These are phyloP conservation scores for Schizopygopsis malacanthus DNA, from an alignment of 2,797 vertebrate species.

Conservation along the genomic window DNA sequence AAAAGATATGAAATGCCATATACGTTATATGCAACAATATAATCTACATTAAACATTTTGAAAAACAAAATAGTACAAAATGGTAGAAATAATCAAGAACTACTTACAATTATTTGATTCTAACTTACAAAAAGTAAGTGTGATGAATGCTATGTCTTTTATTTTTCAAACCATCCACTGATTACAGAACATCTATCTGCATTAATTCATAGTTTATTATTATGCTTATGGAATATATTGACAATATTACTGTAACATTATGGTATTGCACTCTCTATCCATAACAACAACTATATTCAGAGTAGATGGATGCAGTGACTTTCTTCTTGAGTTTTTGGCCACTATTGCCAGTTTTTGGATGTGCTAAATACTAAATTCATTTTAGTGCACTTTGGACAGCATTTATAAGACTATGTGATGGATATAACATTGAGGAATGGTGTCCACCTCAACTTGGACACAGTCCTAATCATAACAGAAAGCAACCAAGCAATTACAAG, in stretches of 20 bases:
- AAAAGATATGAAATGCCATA: conserved; percentile 79
- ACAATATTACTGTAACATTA: conserved; percentile 14
- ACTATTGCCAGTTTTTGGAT: conserved; percentile 10
- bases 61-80: conserved; percentile 78
- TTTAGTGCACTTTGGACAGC: conserved; percentile 9
- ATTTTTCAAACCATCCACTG: neutral
- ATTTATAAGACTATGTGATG: neutral
- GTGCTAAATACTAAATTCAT: neutral
- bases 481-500: conserved; percentile 6
- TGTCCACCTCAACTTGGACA: neutral
- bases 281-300: conserved; percentile 3
- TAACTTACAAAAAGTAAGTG: conserved; percentile 61
- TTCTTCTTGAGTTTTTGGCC: neutral
- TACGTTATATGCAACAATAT: conserved; percentile 73
- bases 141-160: conserved; percentile 11
- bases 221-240: neutral
- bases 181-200: neutral
- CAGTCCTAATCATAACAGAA: neutral
- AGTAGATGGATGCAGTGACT: conserved; percentile 8
- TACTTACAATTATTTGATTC: conserved; percentile 62
- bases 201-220: conserved; percentile 9
- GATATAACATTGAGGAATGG: neutral
- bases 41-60: conserved; percentile 68
- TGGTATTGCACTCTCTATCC: conserved; percentile 14
- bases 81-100: conserved; percentile 69